A percentile compares a stretch with the other conserved stretches of the same genome.
Conservation (phyloP, 2,797 vertebrate genomes). For the Melanotaenia maccullochi region DNA sequence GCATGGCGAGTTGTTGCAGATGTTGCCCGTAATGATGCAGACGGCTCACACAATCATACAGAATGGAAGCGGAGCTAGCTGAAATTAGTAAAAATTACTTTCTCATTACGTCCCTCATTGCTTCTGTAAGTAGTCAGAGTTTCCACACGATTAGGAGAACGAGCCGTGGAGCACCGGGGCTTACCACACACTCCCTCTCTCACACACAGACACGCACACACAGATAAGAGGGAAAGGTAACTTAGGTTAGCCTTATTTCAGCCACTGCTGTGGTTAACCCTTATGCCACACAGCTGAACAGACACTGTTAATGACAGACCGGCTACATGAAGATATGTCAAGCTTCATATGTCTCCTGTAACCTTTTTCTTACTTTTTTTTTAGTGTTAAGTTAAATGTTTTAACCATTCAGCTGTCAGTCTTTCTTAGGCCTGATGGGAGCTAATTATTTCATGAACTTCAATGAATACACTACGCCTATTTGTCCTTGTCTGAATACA, state of each 20-base stretch:
- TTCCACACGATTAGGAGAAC: slow-evolving; percentile 84
- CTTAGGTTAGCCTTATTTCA: slow-evolving; percentile 31
- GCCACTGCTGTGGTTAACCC: slow-evolving; percentile 32
- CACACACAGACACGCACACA: slow-evolving; percentile 9
- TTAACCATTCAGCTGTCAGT: slow-evolving; percentile 61
- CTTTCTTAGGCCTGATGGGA: slow-evolving; percentile 68
- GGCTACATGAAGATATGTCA: slow-evolving; percentile 36
- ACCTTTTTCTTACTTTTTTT: slow-evolving; percentile 8
- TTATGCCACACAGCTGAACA: slow-evolving; percentile 61
- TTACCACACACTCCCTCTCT: slow-evolving; percentile 27
- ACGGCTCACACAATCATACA: slow-evolving; percentile 80
- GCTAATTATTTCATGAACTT: slow-evolving; percentile 76
- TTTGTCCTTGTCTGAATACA: slow-evolving; percentile 72
- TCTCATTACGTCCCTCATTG: slow-evolving; percentile 89
- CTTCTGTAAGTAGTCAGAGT: slow-evolving; percentile 87
- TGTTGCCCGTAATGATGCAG: slow-evolving; percentile 85
- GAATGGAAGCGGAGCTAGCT: slow-evolving; percentile 79
- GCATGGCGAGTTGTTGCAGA: slow-evolving; percentile 82
- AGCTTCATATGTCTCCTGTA: slow-evolving; percentile 34
- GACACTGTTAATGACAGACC: slow-evolving; percentile 36
- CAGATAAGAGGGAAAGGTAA: slow-evolving; percentile 23
- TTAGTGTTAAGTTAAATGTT: slow-evolving; percentile 53
- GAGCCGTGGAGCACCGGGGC: slow-evolving; percentile 71
- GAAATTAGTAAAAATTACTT: slow-evolving; percentile 89
- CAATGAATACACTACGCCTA: slow-evolving; percentile 59